phyloP scores from a whole-genome alignment of 2,113 vertebrate species.

The Antennarius striatus region DNA sequence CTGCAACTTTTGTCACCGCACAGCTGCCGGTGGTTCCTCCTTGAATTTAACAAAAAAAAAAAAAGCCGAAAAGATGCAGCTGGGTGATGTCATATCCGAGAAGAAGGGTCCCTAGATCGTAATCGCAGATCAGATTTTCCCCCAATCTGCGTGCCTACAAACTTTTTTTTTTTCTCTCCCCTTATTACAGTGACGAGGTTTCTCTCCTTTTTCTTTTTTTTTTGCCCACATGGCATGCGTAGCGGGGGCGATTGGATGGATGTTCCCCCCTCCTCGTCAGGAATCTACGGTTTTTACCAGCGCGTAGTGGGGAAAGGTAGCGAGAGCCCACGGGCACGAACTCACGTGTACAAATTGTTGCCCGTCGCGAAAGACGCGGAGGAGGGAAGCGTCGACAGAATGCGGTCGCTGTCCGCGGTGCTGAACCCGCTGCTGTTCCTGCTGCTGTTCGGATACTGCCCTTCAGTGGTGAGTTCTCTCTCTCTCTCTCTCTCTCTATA shows the following conservation, averaged over 20 bases:
- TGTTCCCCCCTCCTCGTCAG: conserved; percentile 24
- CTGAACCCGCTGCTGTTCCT: conserved; percentile 86
- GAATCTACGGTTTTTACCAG: conserved; percentile 23
- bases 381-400: conserved; percentile 70
- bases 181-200: conserved; percentile 23
- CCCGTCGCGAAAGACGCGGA: conserved; percentile 15
- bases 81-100: conserved; percentile 87
- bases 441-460: conserved; percentile 84
- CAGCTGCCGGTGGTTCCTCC: conserved; percentile 47
- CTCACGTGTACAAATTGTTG: conserved; percentile 35
- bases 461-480: conserved; percentile 85
- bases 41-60: conserved; percentile 4
- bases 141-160: conserved; percentile 63
- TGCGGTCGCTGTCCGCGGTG: conserved; percentile 84
- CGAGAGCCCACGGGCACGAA: conserved; percentile 34
- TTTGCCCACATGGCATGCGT: conserved; percentile 61
- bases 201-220: conserved; percentile 17
- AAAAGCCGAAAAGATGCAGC: conserved; percentile 45
- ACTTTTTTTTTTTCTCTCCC: conserved; percentile 76
- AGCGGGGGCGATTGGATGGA: conserved; percentile 63
- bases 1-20: conserved; percentile 60
- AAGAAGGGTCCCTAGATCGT: conserved; percentile 55
- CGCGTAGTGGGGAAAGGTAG: conserved; percentile 41
- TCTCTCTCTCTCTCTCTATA: too few species aligned
- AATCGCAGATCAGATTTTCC: conserved; percentile 29